Evolutionary conservation across 1,140 invertebrate genomes (phyloP).

Genomic region (Aphaenogaster rudis): DNA sequence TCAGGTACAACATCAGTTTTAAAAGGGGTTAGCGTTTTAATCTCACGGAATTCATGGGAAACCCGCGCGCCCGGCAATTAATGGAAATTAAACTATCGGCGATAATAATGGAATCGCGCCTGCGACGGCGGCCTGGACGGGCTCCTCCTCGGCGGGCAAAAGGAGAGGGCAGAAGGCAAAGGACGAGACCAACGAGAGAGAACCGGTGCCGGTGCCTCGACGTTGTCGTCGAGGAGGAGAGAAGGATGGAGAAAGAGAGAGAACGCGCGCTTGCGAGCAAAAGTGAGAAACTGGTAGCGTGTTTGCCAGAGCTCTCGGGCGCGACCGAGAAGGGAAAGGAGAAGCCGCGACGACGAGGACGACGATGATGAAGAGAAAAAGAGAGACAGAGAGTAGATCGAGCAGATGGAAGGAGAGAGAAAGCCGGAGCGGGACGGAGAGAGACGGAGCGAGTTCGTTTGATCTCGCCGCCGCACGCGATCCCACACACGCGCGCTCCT

Average conservation of each 20-base stretch:
- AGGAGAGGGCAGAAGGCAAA: conserved; percentile 53
- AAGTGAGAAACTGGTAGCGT: conserved; percentile 73
- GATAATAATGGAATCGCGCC: conserved; percentile 65
- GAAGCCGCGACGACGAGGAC: conserved; percentile 29
- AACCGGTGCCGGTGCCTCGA: conserved; percentile 54
- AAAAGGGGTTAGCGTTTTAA: conserved; percentile 14
- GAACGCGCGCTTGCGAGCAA: conserved; percentile 62
- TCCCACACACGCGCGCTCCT: conserved; percentile 80
- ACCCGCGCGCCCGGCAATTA: conserved; percentile 31
- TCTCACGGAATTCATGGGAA: background rate
- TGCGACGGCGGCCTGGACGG: conserved; percentile 17
- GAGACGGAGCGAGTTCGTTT: conserved; percentile 80
- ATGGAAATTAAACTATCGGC: conserved; percentile 65
- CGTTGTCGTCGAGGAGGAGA: conserved; percentile 30
- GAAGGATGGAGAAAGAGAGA: conserved; percentile 54
- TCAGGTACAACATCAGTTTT: background rate
- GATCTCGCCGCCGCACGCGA: conserved; percentile 86
- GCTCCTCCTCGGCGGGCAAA: conserved; percentile 14
- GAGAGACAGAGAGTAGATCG: conserved; percentile 69
- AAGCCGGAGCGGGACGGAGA: conserved; percentile 52
- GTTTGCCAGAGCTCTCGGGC: conserved; percentile 66
- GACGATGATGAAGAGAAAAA: conserved; percentile 59
- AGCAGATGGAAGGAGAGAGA: conserved; percentile 65
- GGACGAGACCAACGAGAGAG: conserved; percentile 58
- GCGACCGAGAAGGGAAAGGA: conserved; percentile 58